Percentiles rank a stretch among this genome's conserved stretches.
phyloP scores from a whole-genome alignment of 1,140 invertebrate genomes.

The Trypoxylus dichotomus region DNA sequence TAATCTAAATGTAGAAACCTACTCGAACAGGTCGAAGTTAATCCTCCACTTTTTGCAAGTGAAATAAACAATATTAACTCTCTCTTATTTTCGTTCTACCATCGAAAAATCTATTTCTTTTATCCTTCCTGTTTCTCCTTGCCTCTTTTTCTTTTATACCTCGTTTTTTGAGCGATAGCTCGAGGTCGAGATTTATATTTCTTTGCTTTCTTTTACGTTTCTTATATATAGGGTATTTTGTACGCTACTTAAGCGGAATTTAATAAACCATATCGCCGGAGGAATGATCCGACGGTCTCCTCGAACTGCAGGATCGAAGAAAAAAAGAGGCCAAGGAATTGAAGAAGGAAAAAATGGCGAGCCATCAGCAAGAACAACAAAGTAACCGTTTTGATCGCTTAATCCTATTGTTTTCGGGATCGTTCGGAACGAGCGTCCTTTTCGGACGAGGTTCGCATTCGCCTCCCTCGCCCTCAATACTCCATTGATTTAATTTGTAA shows the following conservation, averaged over 20 bases:
- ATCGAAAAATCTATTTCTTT: not conserved
- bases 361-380: slow-evolving; percentile 18
- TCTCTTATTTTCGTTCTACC: not conserved
- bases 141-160: not conserved
- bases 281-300: not conserved
- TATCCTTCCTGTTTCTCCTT: not conserved
- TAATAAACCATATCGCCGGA: slow-evolving; percentile 16
- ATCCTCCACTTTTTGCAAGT: not conserved
- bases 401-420: slow-evolving; percentile 18
- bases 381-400: not conserved
- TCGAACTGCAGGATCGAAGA: not conserved
- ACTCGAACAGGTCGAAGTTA: not conserved
- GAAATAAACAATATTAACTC: too few species aligned
- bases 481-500: slow-evolving; percentile 23
- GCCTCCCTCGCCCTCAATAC: not conserved
- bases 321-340: too few species aligned
- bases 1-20: not conserved
- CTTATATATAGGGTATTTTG: not conserved
- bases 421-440: not conserved
- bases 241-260: slow-evolving; percentile 1
- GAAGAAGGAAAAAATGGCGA: not conserved
- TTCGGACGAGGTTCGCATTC: not conserved
- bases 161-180: not conserved
- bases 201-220: not conserved
- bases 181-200: not conserved